Evolutionary conservation across 2,113 vertebrate genomes (phyloP), one percentile per base, ranked within the genome.

Genomic region (Tachuris rubrigastra): DNA sequence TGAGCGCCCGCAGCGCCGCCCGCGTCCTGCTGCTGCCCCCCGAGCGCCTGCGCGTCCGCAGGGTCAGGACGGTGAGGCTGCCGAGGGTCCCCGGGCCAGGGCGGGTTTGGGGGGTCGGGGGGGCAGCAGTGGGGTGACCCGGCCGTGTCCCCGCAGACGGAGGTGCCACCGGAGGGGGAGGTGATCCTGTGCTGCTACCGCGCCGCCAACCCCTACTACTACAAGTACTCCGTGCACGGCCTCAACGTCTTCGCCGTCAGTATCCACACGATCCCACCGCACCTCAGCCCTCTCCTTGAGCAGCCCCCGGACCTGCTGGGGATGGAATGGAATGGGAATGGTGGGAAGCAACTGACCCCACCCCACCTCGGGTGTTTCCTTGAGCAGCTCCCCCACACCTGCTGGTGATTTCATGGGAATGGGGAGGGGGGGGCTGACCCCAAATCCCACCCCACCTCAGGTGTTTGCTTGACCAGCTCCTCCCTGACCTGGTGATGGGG

Each of bases 191-290:
- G 98, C 97, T 98, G 98, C 89, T 97, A 98, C 83, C 97, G 82
- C 0, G 98, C 99, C 0, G 87, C 98, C 53, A 99, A 99, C 68
- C 91, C 98, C 80, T 98, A 98, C 95, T 98, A 98, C 94, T 98
- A 99, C 97, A 99, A 98, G 69, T 98, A 98, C 33, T 86, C 98
- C 0, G 95, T 98, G 67, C 98, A 98, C 0, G 98, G 98, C 58
- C 97, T 98, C 84, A 98, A 98, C 3, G 98, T 99, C 30, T 99
- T 99, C 0, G 98, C 98, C 0, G 97, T 98, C 93, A 98, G 98
- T 98, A 98, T 98, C 58, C 44, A n/a, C n/a, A n/a, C n/a, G n/a
- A n/a, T n/a, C n/a, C n/a, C n/a, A n/a, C n/a, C n/a, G n/a, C n/a
- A 12, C 2, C 25, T 7, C 7, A 25, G 53, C 5, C 17, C 3